A percentile compares a stretch with the other conserved stretches of the same genome.
Evolutionary conservation across 2,888 invertebrate genomes (phyloP).

Genomic region (Caenorhabditis angaria): DNA sequence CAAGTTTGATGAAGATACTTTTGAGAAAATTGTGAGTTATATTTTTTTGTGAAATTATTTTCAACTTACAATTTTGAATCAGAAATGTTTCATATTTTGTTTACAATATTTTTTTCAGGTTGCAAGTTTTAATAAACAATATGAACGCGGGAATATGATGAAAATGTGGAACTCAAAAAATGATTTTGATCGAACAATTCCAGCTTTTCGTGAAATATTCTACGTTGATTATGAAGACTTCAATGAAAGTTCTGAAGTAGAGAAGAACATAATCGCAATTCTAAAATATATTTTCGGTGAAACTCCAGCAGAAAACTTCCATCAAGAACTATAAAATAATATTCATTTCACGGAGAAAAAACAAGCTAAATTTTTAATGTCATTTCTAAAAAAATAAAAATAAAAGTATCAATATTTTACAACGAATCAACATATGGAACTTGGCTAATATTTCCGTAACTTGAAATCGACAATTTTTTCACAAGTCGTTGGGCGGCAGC

Average conservation of each 20-base stretch:
- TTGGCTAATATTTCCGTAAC: slow-evolving; percentile 47
- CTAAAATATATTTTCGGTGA: background rate
- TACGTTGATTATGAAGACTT: background rate
- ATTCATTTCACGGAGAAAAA: too few relatives aligned
- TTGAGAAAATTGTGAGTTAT: background rate
- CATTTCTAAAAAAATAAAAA: slow-evolving; percentile 9
- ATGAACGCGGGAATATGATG: slow-evolving; percentile 4
- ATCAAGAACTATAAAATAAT: too few relatives aligned
- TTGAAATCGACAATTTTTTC: slow-evolving; percentile 48
- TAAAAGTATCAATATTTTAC: slow-evolving; percentile 16
- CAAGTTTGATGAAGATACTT: background rate
- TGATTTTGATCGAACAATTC: background rate
- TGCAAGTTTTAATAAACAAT: background rate
- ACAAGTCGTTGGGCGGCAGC: slow-evolving; percentile 50
- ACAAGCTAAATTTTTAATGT: slow-evolving; percentile 1
- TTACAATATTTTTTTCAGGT: background rate
- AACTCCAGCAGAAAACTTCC: too few relatives aligned
- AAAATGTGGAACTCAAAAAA: slow-evolving; percentile 7
- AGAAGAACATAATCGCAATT: background rate
- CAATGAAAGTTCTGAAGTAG: background rate
- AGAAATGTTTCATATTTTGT: too few relatives aligned
- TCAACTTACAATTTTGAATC: too few relatives aligned
- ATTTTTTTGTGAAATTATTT: too few relatives aligned
- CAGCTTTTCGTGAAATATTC: background rate
- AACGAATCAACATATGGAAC: slow-evolving; percentile 55